Evolutionary conservation across 2,888 invertebrate genomes (phyloP).

Genomic region (Dendrolimus houi): DNA sequence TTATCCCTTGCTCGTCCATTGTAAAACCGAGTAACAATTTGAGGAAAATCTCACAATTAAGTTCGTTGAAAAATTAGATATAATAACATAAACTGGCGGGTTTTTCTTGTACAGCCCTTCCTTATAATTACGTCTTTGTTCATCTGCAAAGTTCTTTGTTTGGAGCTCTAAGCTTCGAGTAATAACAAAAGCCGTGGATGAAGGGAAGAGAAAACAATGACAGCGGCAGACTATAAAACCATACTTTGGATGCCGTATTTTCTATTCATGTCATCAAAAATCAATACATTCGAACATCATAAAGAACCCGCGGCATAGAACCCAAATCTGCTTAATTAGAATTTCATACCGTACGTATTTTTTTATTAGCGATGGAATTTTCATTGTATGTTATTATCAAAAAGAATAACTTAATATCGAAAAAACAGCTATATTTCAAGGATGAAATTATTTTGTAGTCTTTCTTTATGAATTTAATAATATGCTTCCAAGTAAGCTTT

Average conservation of each 20-base stretch:
- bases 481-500: too few species aligned
- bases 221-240: constrained; percentile 52
- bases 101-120: constrained; percentile 44
- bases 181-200: constrained; percentile 55
- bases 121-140: constrained; percentile 67
- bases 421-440: too few species aligned
- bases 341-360: not conserved
- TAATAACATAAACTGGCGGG: constrained; percentile 28
- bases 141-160: constrained; percentile 54
- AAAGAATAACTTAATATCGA: not conserved
- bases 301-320: not conserved
- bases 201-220: constrained; percentile 57
- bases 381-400: not conserved
- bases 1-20: not conserved
- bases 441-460: too few species aligned
- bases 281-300: constrained; percentile 20
- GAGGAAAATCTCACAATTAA: constrained; percentile 13
- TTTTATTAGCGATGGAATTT: not conserved
- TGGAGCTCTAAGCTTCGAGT: constrained; percentile 41
- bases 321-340: not conserved
- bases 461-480: too few species aligned
- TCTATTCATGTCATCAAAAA: constrained; percentile 43
- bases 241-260: constrained; percentile 29
- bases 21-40: not conserved
- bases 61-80: constrained; percentile 36